Conservation (phyloP, 2,888 invertebrate genomes). For the Archips crataeganus region DNA sequence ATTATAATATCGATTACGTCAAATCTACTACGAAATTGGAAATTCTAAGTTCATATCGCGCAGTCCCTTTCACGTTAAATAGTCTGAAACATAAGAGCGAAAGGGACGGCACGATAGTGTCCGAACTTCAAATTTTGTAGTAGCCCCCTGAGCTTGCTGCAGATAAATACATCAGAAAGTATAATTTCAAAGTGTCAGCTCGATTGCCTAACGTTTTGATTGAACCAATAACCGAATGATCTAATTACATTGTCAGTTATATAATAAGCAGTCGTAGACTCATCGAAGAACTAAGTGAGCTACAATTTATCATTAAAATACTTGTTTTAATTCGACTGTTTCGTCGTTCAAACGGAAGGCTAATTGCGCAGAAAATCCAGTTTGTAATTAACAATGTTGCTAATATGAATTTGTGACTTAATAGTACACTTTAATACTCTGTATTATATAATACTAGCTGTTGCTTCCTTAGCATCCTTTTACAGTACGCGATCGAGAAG, state of each 20-base stretch:
- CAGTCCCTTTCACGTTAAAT: too few species aligned
- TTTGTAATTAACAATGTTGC: too few species aligned
- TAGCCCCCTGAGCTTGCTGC: neutral
- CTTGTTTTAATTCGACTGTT: neutral
- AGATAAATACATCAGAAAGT: constrained; percentile 1
- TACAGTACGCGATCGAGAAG: too few species aligned
- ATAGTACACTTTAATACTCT: too few species aligned
- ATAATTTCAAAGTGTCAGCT: constrained; percentile 19
- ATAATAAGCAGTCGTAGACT: constrained; percentile 10
- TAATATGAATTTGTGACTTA: too few species aligned
- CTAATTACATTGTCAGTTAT: constrained; percentile 28
- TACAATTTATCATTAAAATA: constrained; percentile 16
- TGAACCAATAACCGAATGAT: constrained; percentile 20
- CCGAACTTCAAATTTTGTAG: too few species aligned
- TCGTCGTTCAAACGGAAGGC: neutral
- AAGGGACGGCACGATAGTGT: too few species aligned
- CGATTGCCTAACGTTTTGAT: constrained; percentile 21
- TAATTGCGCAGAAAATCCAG: neutral
- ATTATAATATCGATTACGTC: constrained; percentile 13
- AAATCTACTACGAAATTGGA: constrained; percentile 3
- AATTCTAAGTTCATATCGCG: too few species aligned
- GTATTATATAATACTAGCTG: too few species aligned
- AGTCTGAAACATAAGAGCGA: too few species aligned
- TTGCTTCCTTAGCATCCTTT: too few species aligned
- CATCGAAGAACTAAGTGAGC: constrained; percentile 6